phyloP scores from a whole-genome alignment of 2,797 vertebrate species.

The Paramormyrops hopkinsi region DNA sequence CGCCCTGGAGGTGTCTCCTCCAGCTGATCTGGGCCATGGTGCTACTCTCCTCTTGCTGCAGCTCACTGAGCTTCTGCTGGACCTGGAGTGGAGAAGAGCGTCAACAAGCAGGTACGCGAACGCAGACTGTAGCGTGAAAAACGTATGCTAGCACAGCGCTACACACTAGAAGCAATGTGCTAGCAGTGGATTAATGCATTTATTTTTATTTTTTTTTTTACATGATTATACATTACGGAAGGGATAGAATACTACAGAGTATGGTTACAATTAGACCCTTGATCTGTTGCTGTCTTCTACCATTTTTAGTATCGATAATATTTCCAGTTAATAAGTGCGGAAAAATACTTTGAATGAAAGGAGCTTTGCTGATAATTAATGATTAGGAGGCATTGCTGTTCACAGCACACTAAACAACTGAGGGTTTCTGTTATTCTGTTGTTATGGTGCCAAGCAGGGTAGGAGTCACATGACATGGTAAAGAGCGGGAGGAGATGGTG shows the following conservation, averaged over 20 bases:
- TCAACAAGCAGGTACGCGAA: neutral
- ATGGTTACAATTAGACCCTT: neutral
- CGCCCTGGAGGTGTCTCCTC: slow-evolving; percentile 71
- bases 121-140: neutral
- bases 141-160: neutral
- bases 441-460: neutral
- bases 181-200: neutral
- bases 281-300: neutral
- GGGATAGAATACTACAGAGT: neutral
- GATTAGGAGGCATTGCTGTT: neutral
- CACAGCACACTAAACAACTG: neutral
- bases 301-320: neutral
- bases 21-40: slow-evolving; percentile 73
- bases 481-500: neutral
- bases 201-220: neutral
- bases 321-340: neutral
- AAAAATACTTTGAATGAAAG: neutral
- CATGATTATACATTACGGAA: neutral
- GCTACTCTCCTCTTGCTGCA: slow-evolving; percentile 75
- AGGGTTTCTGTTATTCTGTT: neutral
- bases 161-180: neutral
- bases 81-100: slow-evolving; percentile 54
- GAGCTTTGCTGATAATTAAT: neutral
- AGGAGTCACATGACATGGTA: neutral
- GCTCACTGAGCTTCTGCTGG: slow-evolving; percentile 76